Base-by-base conservation (phyloP, 2,113 vertebrate genomes). In the Siniperca knerii region DNA sequence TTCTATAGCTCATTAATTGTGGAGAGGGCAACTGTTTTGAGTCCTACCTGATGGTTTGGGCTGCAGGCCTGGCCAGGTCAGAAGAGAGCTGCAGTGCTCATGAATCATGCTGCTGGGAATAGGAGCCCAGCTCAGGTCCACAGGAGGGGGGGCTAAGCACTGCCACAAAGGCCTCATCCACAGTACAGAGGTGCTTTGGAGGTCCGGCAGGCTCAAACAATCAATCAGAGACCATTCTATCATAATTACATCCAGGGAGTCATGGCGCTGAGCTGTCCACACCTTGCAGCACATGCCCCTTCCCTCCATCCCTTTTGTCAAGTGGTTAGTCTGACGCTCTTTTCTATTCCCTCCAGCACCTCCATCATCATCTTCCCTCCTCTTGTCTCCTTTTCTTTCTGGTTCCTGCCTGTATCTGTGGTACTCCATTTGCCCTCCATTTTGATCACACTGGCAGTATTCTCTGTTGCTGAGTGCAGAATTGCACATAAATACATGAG, bases 101-200 rank as follows among this genome's bases (percentile, higher is more conserved):
- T 93, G 93, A 95, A 95, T 95, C 93, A 95, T 86, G 78, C 89
- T 89, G 90, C 80, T 73, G 90, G 92, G 92, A 89, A 86, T 70
- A 81, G 64, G 84, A 89, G 82, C 66, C 75, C 81, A 87, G 77
- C 84, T 79, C 77, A 88, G 85, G 66, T 89, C 87, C 82, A 70
- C 66, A 58, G 71, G 57, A 66, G 82, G 88, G 68, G 29, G 77
- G 74, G 61, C 33, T 77, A 66, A 81, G 82, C 82, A 70, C 70
- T 40, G 71, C 90, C 83, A 85, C 89, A 83, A 86, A 90, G 57
- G 79, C 90, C 82, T 81, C 83, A 68, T 91, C 75, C 78, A 88
- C 44, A 61, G 69, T 79, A 33, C 79, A 87, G 83, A 89, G 82
- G 88, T 83, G 87, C 86, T 87, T 55, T 92, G 83, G 82, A 90